phyloP scores from a whole-genome alignment of 1,140 invertebrate genomes.

The Delia radicum region DNA sequence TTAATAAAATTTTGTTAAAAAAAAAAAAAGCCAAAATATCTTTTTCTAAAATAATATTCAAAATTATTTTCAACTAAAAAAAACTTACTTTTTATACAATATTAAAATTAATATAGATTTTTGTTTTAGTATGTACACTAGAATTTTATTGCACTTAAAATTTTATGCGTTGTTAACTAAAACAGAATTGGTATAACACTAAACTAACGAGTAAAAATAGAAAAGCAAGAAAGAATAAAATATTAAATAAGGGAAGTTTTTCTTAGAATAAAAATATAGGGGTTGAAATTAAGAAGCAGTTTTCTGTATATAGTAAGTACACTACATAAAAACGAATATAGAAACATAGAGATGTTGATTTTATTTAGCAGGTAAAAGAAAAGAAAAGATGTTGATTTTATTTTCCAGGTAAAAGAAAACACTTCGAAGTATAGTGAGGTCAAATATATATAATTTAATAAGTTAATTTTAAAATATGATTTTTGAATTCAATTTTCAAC shows the following conservation, averaged over 20 bases:
- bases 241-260: neutral
- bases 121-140: conserved; percentile 10
- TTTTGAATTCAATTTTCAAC: too few species aligned
- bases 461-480: too few species aligned
- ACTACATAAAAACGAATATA: too few species aligned
- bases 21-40: neutral
- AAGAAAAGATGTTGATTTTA: too few species aligned
- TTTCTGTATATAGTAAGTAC: too few species aligned
- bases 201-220: neutral
- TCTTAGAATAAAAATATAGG: neutral
- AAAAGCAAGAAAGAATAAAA: neutral
- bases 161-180: neutral
- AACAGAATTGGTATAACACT: neutral
- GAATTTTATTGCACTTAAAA: neutral
- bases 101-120: neutral
- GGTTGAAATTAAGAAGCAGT: too few species aligned
- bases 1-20: neutral
- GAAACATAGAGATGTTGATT: too few species aligned
- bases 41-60: too few species aligned
- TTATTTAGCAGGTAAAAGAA: too few species aligned
- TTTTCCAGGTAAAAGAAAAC: too few species aligned
- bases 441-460: too few species aligned
- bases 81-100: neutral
- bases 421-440: too few species aligned
- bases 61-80: neutral